A percentile compares a stretch with the other conserved stretches of the same genome.
Evolutionary conservation across 2,113 vertebrate species (phyloP).

Genomic region (Ranitomeya imitator): DNA sequence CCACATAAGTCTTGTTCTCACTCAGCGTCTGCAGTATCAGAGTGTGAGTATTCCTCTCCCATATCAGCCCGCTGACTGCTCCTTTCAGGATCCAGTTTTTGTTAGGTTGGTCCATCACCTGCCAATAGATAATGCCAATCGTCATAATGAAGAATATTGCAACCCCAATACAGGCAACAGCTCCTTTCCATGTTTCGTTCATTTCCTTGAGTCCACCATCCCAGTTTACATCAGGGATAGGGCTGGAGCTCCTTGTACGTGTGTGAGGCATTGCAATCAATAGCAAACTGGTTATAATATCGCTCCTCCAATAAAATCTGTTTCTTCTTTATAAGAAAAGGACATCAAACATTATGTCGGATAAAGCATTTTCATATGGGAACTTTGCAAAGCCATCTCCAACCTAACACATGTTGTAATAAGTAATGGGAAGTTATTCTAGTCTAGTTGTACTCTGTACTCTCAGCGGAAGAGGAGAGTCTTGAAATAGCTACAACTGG

Average conservation of each 20-base stretch:
- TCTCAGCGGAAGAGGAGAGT: constrained; percentile 38
- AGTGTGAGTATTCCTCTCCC: constrained; percentile 82
- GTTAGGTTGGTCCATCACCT: constrained; percentile 87
- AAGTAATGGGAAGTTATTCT: constrained; percentile 55
- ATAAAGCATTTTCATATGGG: constrained; percentile 44
- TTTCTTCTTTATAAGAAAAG: constrained; percentile 26
- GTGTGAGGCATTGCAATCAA: constrained; percentile 76
- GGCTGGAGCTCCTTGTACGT: constrained; percentile 78
- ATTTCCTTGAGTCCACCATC: constrained; percentile 84
- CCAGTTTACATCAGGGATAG: constrained; percentile 80
- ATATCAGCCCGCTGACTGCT: constrained; percentile 79
- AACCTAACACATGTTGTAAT: constrained; percentile 53
- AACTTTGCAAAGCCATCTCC: constrained; percentile 51
- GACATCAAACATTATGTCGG: constrained; percentile 43
- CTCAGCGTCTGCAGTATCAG: constrained; percentile 80
- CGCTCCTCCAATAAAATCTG: constrained; percentile 11
- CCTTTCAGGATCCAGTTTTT: constrained; percentile 91
- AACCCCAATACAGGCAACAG: constrained; percentile 85
- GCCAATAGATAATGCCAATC: constrained; percentile 93
- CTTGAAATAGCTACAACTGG: constrained; percentile 52
- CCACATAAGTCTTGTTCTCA: constrained; percentile 76
- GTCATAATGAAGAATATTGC: constrained; percentile 90
- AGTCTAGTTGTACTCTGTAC: constrained; percentile 45
- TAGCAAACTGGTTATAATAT: neutral
- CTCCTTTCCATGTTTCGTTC: constrained; percentile 93